These are phyloP conservation scores for Linyphia triangularis DNA, from an alignment of 2,888 invertebrate species.

Conservation along the genomic window DNA sequence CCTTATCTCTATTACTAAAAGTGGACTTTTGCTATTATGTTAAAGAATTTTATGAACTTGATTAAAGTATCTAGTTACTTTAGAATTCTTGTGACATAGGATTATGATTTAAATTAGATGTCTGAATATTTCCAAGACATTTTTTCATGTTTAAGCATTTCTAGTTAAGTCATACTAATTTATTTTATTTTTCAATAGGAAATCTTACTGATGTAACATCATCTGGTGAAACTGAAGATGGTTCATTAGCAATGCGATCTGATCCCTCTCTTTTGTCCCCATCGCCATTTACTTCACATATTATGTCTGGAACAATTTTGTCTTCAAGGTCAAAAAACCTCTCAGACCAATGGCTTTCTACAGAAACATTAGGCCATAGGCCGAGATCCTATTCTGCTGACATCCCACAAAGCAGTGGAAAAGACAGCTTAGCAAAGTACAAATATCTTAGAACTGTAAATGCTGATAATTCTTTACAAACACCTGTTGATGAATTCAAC, in stretches of 20 bases:
- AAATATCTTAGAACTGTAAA: slow-evolving; percentile 25
- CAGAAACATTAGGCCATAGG: slow-evolving; percentile 62
- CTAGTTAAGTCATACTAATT: background rate
- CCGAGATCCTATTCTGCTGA: slow-evolving; percentile 71
- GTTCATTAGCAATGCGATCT: slow-evolving; percentile 21
- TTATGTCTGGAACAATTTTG: slow-evolving; percentile 9
- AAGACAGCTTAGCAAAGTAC: slow-evolving; percentile 51
- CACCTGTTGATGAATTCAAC: slow-evolving; percentile 40
- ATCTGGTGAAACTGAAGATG: slow-evolving; percentile 57
- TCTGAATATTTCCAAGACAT: background rate
- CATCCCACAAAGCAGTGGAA: slow-evolving; percentile 54
- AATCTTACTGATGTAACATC: slow-evolving; percentile 71
- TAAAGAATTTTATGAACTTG: no score
- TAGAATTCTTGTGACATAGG: background rate
- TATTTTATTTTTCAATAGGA: slow-evolving; percentile 15
- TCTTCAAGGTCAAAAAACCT: slow-evolving; percentile 22
- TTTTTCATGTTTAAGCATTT: background rate
- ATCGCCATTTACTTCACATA: slow-evolving; percentile 30
- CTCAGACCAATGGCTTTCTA: slow-evolving; percentile 67
- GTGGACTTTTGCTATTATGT: no score
- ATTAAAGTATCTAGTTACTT: no score
- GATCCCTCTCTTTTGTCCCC: slow-evolving; percentile 53
- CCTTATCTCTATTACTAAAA: no score
- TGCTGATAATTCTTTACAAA: slow-evolving; percentile 22
- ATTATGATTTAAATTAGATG: background rate